Evolutionary conservation across 2,888 invertebrate species (phyloP), one percentile per base, ranked within the genome.

Genomic region (Thumatha senex): DNA sequence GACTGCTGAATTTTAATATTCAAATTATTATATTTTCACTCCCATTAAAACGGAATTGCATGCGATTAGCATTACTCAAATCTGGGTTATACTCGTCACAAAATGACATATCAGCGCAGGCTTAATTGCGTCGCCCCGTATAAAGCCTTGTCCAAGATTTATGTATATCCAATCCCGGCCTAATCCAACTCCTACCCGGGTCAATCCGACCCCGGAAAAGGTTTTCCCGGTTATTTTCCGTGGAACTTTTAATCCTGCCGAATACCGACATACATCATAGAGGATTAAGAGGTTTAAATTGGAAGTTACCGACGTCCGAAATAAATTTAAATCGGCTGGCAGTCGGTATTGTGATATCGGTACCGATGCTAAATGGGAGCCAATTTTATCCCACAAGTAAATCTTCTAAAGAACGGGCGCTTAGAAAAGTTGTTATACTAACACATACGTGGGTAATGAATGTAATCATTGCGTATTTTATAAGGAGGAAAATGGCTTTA

Each of bases 241-340:
- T 86, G 86, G 89, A 91, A 91, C 91, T 91, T 91, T 91, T 91
- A 91, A 91, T 91, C 91, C 91, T 70, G 82, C 86, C 84, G 89
- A 91, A 91, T 91, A 90, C 91, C 91, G 86, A 88, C 89, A 91
- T 91, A 89, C 89, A 91, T 91, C 91, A 91, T 91, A 89, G 86
- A 84, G 91, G 91, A 91, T 91, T 91, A 91, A 91, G 90, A 90
- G 91, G 91, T 90, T 91, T 91, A 91, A 91, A 91, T 91, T 91
- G 91, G 91, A 91, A 91, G 91, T 91, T 90, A 91, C 91, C 91
- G 89, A 89, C 91, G 91, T 87, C 87, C 89, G 89, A 89, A 89
- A 91, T 91, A 91, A 91, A 91, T 91, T 91, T 89, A 89, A 89
- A 91, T 90, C 91, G 91, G 85, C 80, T 83, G 88, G 89, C 89